Conservation (phyloP, 2,888 invertebrate species). For the Actias luna region DNA sequence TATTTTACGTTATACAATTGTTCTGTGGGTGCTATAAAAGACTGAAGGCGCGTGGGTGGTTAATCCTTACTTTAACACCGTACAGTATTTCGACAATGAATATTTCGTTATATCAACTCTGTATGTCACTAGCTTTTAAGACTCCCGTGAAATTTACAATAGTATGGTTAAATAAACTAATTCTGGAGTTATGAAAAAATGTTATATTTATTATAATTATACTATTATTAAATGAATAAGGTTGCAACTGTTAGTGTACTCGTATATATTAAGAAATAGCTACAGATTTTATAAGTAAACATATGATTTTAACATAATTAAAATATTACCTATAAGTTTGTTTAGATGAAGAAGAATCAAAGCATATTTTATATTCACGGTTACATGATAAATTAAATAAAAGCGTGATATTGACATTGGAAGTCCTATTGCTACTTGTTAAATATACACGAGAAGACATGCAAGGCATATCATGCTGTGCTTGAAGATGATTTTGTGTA, state of each 20-base stretch:
- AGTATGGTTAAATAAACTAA: neutral
- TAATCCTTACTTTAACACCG: slow-evolving; percentile 32
- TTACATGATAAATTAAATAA: slow-evolving; percentile 21
- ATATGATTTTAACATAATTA: neutral
- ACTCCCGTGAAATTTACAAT: slow-evolving; percentile 22
- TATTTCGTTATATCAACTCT: slow-evolving; percentile 40
- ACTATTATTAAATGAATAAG: no score
- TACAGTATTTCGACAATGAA: slow-evolving; percentile 42
- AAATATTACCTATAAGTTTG: neutral
- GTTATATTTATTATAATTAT: neutral
- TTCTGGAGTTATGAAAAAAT: neutral
- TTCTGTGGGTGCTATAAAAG: slow-evolving; percentile 46
- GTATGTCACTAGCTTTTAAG: slow-evolving; percentile 17
- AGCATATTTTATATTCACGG: neutral
- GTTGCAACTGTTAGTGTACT: no score
- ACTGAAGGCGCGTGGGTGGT: slow-evolving; percentile 43
- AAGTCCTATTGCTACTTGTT: slow-evolving; percentile 36
- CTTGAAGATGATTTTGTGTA: slow-evolving; percentile 27
- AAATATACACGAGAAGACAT: slow-evolving; percentile 18
- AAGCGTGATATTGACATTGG: slow-evolving; percentile 66
- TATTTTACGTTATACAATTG: slow-evolving; percentile 24
- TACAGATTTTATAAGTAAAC: neutral
- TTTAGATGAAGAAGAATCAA: neutral
- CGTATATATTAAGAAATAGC: neutral
- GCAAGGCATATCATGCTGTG: slow-evolving; percentile 12